A percentile compares a stretch with the other conserved stretches of the same genome.
These are phyloP conservation scores for Popillia japonica DNA, from an alignment of 1,140 invertebrate species.

Conservation along the genomic window DNA sequence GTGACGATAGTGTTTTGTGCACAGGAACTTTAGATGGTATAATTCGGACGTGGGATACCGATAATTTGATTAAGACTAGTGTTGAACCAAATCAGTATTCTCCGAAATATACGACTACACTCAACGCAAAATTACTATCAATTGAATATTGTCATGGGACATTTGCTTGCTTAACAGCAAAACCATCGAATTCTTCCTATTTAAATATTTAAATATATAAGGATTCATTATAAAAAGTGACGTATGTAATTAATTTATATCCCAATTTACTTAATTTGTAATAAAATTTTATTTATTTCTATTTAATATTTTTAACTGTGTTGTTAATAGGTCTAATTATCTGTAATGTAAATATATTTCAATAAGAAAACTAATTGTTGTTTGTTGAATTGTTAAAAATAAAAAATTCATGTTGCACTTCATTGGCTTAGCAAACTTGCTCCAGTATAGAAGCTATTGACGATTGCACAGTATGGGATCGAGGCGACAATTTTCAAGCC, in stretches of 20 bases:
- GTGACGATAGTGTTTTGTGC: conserved; percentile 68
- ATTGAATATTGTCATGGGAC: conserved; percentile 53
- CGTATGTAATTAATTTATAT: no score
- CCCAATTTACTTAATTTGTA: background rate
- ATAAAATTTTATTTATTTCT: background rate
- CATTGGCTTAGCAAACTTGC: no score
- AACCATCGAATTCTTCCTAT: conserved; percentile 28
- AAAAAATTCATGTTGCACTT: no score
- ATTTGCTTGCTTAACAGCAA: conserved; percentile 48
- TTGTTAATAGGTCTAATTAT: no score
- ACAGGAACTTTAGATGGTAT: conserved; percentile 69
- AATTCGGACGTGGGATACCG: conserved; percentile 68
- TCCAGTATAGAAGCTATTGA: no score
- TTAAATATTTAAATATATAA: conserved; percentile 39
- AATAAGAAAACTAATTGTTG: no score
- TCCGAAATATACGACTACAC: conserved; percentile 36
- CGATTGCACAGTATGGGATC: no score
- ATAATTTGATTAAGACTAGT: conserved; percentile 42
- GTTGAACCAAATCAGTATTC: conserved; percentile 43
- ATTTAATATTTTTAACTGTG: background rate
- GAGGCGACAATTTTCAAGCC: no score
- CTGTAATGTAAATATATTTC: no score
- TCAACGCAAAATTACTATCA: conserved; percentile 48
- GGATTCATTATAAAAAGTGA: background rate
- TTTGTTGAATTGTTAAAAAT: no score